phyloP scores from a whole-genome alignment of 2,113 vertebrate genomes.

The Epinephelus lanceolatus region DNA sequence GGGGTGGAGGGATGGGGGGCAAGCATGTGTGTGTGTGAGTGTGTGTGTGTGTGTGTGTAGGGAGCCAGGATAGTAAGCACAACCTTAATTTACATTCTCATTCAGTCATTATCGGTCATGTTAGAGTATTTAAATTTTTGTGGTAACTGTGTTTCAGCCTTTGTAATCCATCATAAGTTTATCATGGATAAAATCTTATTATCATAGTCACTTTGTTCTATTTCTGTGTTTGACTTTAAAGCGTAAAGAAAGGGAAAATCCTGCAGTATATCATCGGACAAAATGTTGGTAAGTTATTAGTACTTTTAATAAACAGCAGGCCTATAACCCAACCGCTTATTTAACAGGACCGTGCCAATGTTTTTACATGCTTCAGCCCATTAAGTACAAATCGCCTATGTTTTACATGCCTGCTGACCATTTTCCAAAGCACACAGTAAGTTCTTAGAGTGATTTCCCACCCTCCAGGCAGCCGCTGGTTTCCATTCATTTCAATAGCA shows the following conservation, averaged over 20 bases:
- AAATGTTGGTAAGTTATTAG: slow-evolving; percentile 57
- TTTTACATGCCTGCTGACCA: slow-evolving; percentile 63
- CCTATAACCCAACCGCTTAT: slow-evolving; percentile 28
- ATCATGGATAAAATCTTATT: slow-evolving; percentile 13
- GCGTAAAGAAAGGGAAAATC: slow-evolving; percentile 8
- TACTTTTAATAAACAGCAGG: slow-evolving; percentile 57
- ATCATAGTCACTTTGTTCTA: slow-evolving; percentile 8
- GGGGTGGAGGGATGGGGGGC: neutral
- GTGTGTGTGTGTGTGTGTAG: slow-evolving; percentile 30
- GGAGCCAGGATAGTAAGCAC: neutral
- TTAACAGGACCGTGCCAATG: slow-evolving; percentile 42
- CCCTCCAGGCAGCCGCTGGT: slow-evolving; percentile 38
- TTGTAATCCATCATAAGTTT: slow-evolving; percentile 29
- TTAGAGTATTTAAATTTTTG: slow-evolving; percentile 24
- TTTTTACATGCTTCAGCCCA: slow-evolving; percentile 67
- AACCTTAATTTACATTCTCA: slow-evolving; percentile 56
- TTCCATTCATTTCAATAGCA: slow-evolving; percentile 45
- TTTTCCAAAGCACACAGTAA: slow-evolving; percentile 57
- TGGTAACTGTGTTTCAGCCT: neutral
- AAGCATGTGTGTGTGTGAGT: neutral
- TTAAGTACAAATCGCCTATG: slow-evolving; percentile 62
- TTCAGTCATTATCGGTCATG: slow-evolving; percentile 51
- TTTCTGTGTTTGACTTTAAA: slow-evolving; percentile 19
- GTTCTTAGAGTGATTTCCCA: slow-evolving; percentile 52
- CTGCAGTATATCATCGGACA: neutral